Evolutionary conservation across 1,140 invertebrate species (phyloP).

Genomic region (Heliconius eleuchia): DNA sequence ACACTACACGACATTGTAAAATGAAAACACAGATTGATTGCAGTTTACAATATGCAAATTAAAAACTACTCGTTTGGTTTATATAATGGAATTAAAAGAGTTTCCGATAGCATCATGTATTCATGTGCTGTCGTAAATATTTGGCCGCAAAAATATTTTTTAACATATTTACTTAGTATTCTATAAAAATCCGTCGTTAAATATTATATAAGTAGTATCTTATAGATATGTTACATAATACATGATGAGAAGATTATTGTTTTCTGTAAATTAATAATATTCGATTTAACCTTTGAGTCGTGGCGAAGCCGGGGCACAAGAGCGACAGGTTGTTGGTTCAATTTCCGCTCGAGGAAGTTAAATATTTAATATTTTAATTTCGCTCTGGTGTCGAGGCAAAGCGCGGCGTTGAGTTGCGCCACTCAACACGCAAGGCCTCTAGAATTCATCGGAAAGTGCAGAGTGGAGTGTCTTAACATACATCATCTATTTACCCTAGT

Average conservation of each 20-base stretch:
- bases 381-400: too few relatives aligned
- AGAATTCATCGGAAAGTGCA: background rate
- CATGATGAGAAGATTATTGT: too few relatives aligned
- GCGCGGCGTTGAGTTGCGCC: background rate
- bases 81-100: conserved; percentile 8
- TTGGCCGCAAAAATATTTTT: conserved; percentile 3
- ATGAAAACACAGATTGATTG: conserved; percentile 1
- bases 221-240: too few relatives aligned
- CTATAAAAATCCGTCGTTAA: background rate
- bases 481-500: too few relatives aligned
- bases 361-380: background rate
- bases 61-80: background rate
- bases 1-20: background rate
- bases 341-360: background rate
- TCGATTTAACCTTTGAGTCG: too few relatives aligned
- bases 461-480: too few relatives aligned
- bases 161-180: background rate
- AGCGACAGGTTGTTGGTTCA: background rate
- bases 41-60: conserved; percentile 9
- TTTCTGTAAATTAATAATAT: too few relatives aligned
- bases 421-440: background rate
- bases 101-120: conserved; percentile 11
- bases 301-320: background rate
- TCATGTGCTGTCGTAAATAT: background rate
- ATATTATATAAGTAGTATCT: too few relatives aligned